Evolutionary conservation across 2,888 invertebrate genomes (phyloP).

Genomic region (Dynastes maya): DNA sequence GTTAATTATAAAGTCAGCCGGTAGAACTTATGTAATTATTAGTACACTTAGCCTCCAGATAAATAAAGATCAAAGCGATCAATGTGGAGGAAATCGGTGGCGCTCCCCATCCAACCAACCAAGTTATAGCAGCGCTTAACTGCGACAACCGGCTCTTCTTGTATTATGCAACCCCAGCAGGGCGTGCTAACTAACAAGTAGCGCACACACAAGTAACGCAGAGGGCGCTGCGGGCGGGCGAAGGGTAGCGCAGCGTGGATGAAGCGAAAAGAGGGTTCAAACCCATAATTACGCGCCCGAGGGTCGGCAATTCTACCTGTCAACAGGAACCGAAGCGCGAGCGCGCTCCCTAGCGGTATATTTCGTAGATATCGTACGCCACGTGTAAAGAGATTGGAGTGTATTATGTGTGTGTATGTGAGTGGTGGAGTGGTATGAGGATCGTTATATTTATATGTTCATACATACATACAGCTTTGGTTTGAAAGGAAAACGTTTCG

Average conservation of each 20-base stretch:
- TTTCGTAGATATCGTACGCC: conserved; percentile 30
- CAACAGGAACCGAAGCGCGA: conserved; percentile 55
- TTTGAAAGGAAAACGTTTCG: too few relatives aligned
- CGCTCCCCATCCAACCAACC: too few relatives aligned
- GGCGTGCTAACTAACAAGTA: conserved; percentile 55
- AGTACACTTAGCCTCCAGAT: conserved; percentile 37
- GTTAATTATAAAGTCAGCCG: conserved; percentile 22
- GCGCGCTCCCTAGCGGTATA: conserved; percentile 15
- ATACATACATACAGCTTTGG: too few relatives aligned
- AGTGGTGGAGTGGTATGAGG: too few relatives aligned
- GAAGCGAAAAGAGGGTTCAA: conserved; percentile 4
- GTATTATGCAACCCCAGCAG: conserved; percentile 54
- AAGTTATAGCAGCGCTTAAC: too few relatives aligned
- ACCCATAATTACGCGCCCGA: conserved; percentile 59
- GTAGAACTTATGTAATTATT: conserved; percentile 36
- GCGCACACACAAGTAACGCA: conserved; percentile 48
- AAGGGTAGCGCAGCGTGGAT: background rate
- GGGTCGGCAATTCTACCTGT: conserved; percentile 60
- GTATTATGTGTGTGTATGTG: too few relatives aligned
- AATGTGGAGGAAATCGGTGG: conserved; percentile 41
- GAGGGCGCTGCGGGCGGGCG: conserved; percentile 52
- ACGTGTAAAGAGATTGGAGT: too few relatives aligned
- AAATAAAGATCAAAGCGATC: conserved; percentile 47
- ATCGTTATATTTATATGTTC: too few relatives aligned
- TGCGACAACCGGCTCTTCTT: conserved; percentile 24